Conservation (phyloP, 2,888 invertebrate genomes). For the Acanthacorydalis orientalis region DNA sequence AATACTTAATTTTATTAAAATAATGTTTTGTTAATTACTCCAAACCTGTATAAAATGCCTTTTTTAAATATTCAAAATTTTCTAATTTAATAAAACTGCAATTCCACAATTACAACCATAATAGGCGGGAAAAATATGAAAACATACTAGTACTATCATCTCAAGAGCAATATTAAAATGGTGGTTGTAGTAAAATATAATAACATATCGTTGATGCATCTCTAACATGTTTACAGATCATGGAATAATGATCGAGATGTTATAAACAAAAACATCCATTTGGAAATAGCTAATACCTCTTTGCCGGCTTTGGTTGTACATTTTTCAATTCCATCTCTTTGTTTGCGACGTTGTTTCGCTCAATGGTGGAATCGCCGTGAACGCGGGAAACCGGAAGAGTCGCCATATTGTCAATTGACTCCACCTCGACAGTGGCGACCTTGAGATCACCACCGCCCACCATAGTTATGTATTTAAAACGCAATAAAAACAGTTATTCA, state of each 20-base stretch:
- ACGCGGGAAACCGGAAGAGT: conserved; percentile 71
- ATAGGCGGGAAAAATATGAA: too few relatives aligned
- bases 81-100: too few relatives aligned
- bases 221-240: neutral
- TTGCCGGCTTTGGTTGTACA: conserved; percentile 68
- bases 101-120: too few relatives aligned
- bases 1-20: too few relatives aligned
- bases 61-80: too few relatives aligned
- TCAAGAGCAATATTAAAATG: too few relatives aligned
- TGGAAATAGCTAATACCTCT: conserved; percentile 42
- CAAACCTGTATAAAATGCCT: too few relatives aligned
- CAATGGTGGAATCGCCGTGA: conserved; percentile 56
- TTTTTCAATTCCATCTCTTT: conserved; percentile 79
- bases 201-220: neutral
- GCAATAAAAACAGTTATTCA: too few relatives aligned
- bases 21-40: too few relatives aligned
- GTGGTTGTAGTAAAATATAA: neutral
- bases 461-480: conserved; percentile 21
- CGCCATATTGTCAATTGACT: conserved; percentile 77
- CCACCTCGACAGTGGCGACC: conserved; percentile 77
- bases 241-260: neutral
- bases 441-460: conserved; percentile 64
- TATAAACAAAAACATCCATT: neutral
- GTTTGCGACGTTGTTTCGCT: conserved; percentile 67
- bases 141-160: too few relatives aligned